Percentiles rank a stretch among this genome's conserved stretches.
These are phyloP conservation scores for Malacosoma neustria DNA, from an alignment of 2,888 invertebrate genomes.

Conservation along the genomic window DNA sequence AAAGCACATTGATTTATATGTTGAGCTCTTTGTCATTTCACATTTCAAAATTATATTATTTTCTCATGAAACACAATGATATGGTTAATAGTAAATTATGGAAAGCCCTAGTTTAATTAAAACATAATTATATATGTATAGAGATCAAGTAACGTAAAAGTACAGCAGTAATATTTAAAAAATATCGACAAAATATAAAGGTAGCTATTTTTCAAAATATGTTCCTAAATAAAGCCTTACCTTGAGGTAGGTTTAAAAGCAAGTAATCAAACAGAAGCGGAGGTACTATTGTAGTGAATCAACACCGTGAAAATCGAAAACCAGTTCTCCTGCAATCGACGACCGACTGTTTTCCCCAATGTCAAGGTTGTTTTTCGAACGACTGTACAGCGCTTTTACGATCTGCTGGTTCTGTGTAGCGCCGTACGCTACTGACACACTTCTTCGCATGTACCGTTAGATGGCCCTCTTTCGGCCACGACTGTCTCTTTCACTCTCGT, in stretches of 20 bases:
- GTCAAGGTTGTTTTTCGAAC: conserved; percentile 57
- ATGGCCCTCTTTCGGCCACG: conserved; percentile 57
- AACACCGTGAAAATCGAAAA: conserved; percentile 72
- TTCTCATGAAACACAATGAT: too few relatives aligned
- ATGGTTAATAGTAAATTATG: too few relatives aligned
- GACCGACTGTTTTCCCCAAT: conserved; percentile 26
- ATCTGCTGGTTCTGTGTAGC: conserved; percentile 32
- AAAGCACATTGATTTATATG: too few relatives aligned
- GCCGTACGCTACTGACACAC: conserved; percentile 72
- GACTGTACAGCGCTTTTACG: conserved; percentile 32
- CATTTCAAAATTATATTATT: too few relatives aligned
- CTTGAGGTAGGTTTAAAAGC: conserved; percentile 68
- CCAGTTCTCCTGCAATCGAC: conserved; percentile 30
- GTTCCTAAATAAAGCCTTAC: conserved; percentile 22
- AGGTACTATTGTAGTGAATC: conserved; percentile 64
- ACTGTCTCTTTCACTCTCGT: conserved; percentile 68
- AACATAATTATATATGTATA: too few relatives aligned
- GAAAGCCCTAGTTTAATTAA: too few relatives aligned
- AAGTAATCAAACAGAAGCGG: conserved; percentile 51
- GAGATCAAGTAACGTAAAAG: too few relatives aligned
- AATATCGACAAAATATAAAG: too few relatives aligned
- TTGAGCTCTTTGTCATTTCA: too few relatives aligned
- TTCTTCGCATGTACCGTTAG: conserved; percentile 71
- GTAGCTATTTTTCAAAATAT: neutral
- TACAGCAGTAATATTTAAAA: too few relatives aligned